A percentile compares a stretch with the other conserved stretches of the same genome.
Conservation (phyloP, 2,113 vertebrate genomes). For the Chloebia gouldiae region DNA sequence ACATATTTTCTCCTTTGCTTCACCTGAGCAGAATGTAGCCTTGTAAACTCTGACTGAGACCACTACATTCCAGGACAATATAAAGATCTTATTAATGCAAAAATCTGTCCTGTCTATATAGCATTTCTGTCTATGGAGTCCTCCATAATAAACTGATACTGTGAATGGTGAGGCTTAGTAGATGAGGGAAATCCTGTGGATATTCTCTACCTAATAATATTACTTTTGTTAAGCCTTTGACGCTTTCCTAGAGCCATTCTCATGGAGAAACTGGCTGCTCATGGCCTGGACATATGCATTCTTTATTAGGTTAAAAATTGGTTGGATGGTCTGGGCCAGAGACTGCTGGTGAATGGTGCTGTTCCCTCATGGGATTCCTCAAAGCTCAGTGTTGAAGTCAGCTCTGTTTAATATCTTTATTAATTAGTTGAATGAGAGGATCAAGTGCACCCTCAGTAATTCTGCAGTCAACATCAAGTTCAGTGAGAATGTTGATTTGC, state of each 20-base stretch:
- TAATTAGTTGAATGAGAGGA: not conserved
- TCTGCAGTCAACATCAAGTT: accelerated
- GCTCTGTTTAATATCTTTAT: not conserved
- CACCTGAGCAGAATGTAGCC: not conserved
- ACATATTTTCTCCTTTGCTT: not conserved
- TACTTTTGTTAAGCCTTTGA: not conserved
- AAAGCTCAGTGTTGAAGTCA: not conserved
- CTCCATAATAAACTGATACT: not conserved
- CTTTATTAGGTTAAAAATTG: not conserved
- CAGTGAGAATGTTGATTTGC: not conserved
- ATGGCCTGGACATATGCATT: not conserved
- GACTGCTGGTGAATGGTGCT: not conserved
- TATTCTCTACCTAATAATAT: not conserved
- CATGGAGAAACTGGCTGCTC: not conserved
- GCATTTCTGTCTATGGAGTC: not conserved
- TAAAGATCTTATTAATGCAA: not conserved
- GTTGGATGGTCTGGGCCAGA: not conserved
- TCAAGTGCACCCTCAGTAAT: not conserved
- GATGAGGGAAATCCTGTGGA: not conserved
- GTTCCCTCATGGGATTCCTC: not conserved
- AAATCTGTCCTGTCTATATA: not conserved
- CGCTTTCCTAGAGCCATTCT: not conserved
- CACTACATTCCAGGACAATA: not conserved
- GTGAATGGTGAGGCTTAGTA: not conserved
- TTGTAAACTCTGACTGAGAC: not conserved